Percentiles rank a stretch among this genome's conserved stretches.
These are phyloP conservation scores for Rattus norvegicus DNA, from an alignment of 2,113 vertebrate species.

Conservation along the genomic window GRCr8 NC_086024.1:68990001-68990500, in stretches of 20 bases:
- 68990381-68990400: not conserved
- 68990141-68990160: not conserved
- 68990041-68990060: not conserved
- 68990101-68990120: not conserved
- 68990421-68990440: not conserved
- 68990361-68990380: not conserved
- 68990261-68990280: not conserved
- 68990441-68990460: not conserved
- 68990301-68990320: too few relatives aligned
- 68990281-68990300: not conserved
- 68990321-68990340: not conserved
- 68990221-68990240: not conserved
- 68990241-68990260: not conserved
- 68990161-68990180: not conserved
- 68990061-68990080: not conserved
- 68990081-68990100: not conserved
- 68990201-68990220: not conserved
- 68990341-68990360: not conserved
- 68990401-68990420: not conserved
- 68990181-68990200: not conserved
- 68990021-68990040: too few relatives aligned
- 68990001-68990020: not conserved
- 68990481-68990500: not conserved
- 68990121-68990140: not conserved
- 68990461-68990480: not conserved